Base-by-base conservation (phyloP, 2,113 vertebrate species). In the Xenus cinereus region DNA sequence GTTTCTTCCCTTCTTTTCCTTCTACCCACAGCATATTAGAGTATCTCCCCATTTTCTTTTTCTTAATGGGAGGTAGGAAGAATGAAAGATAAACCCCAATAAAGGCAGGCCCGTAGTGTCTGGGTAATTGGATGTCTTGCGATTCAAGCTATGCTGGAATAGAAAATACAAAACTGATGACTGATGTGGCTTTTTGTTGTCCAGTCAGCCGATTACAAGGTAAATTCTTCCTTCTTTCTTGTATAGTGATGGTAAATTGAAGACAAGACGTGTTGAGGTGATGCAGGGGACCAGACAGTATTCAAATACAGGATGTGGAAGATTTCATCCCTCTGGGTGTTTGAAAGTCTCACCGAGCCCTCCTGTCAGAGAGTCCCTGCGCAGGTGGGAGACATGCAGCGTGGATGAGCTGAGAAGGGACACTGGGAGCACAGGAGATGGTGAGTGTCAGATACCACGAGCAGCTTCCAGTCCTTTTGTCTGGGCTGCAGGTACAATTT, bases 391-490 rank as follows among this genome's bases (percentile, higher is more conserved):
- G 46, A n/a, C 32, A 16, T 10, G 26, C 53, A 37, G n/a, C 0
- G 1, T 46, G 46, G 28, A 12, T 66, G 43, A 89, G 27, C 51
- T 51, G 43, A 67, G 28, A 67, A 89, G n/a, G 43, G 17, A 23
- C 1, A 1, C 11, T 1, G 10, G 33, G 32, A 23, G 2, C n/a
- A 19, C 9, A 20, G 41, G 56, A 75, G n/a, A 32, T 1, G 2
- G 28, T n/a, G 41, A 6, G n/a, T 59, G 15, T 72, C 66, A 33
- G 60, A 59, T 59, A 51, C 7, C 24, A 33, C 0, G 3, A 43
- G 8, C 0, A 1, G 15, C n/a, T 91, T 78, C 51, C 66, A 37
- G 32, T 46, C 59, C 23, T 57, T 84, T 74, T 2, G 1, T 33
- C 39, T 14, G 26, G 53, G 53, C 59, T 80, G 63, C 32, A 69